phyloP scores from a whole-genome alignment of 2,113 vertebrate genomes.

The Aspiorhynchus laticeps region DNA sequence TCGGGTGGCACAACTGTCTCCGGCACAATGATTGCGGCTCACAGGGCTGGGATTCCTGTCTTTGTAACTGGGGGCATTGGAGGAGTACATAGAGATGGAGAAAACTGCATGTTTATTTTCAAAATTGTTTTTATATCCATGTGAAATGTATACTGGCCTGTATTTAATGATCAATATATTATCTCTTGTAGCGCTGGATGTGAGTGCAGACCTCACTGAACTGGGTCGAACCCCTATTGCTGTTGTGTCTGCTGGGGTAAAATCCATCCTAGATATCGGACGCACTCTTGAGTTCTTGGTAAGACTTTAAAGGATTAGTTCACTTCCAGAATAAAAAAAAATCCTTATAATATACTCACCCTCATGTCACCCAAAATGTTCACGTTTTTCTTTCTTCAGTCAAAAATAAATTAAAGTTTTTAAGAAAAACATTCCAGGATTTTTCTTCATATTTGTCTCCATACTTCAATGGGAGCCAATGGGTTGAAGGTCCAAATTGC shows the following conservation, averaged over 20 bases:
- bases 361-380: no score
- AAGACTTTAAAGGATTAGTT: not conserved
- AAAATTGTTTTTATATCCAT: not conserved
- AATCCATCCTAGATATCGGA: slow-evolving; percentile 90
- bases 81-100: slow-evolving; percentile 86
- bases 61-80: slow-evolving; percentile 90
- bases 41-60: slow-evolving; percentile 82
- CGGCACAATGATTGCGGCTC: slow-evolving; percentile 86
- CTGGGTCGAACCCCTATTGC: slow-evolving; percentile 86
- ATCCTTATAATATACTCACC: no score
- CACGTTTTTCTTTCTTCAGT: no score
- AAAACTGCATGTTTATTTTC: slow-evolving; percentile 78
- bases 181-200: slow-evolving; percentile 80
- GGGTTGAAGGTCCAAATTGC: no score
- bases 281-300: slow-evolving; percentile 90
- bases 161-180: not conserved
- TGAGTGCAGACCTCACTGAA: slow-evolving; percentile 90
- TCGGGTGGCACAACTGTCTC: slow-evolving; percentile 89
- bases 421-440: not conserved
- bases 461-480: no score
- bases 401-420: not conserved
- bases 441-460: no score
- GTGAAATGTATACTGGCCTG: not conserved
- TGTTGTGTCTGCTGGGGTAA: slow-evolving; percentile 87
- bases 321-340: not conserved